Conservation (phyloP, 2,888 invertebrate genomes). For the Pyrocoelia pectoralis region DNA sequence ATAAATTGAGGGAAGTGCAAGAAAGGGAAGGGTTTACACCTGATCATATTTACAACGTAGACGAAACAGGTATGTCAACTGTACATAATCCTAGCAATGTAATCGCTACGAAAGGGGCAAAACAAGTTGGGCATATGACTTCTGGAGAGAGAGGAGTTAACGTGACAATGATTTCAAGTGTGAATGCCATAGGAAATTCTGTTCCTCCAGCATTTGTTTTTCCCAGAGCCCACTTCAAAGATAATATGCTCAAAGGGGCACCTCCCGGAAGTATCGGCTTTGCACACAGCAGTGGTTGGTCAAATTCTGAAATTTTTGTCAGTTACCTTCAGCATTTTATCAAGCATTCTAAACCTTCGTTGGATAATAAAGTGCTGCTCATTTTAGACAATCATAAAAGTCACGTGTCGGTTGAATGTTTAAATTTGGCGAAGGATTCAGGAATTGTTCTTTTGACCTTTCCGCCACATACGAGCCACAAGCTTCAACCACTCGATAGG, state of each 20-base stretch:
- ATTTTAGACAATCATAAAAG: too few relatives aligned
- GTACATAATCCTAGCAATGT: conserved; percentile 50
- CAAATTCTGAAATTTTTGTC: too few relatives aligned
- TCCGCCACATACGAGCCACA: too few relatives aligned
- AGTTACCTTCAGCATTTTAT: too few relatives aligned
- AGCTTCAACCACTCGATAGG: conserved; percentile 43
- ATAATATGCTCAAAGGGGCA: conserved; percentile 25
- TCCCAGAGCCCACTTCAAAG: conserved; percentile 36
- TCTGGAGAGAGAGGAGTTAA: conserved; percentile 49
- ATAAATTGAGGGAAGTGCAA: conserved; percentile 39
- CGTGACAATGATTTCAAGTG: conserved; percentile 17
- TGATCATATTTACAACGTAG: conserved; percentile 46
- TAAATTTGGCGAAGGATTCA: background rate
- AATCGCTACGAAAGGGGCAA: conserved; percentile 47
- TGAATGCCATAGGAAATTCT: conserved; percentile 39
- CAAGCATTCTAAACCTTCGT: conserved; percentile 31
- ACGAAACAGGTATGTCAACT: conserved; percentile 52
- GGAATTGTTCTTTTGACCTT: conserved; percentile 36
- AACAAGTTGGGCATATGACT: conserved; percentile 38
- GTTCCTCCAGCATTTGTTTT: too few relatives aligned
- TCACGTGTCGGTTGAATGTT: conserved; percentile 39
- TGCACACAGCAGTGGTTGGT: too few relatives aligned
- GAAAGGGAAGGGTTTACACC: conserved; percentile 9
- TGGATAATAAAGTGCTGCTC: conserved; percentile 36
- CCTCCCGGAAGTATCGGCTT: too few relatives aligned